These are phyloP conservation scores for Aphelocoma californica DNA, from an alignment of 2,797 vertebrate species.

Conservation along the genomic window DNA sequence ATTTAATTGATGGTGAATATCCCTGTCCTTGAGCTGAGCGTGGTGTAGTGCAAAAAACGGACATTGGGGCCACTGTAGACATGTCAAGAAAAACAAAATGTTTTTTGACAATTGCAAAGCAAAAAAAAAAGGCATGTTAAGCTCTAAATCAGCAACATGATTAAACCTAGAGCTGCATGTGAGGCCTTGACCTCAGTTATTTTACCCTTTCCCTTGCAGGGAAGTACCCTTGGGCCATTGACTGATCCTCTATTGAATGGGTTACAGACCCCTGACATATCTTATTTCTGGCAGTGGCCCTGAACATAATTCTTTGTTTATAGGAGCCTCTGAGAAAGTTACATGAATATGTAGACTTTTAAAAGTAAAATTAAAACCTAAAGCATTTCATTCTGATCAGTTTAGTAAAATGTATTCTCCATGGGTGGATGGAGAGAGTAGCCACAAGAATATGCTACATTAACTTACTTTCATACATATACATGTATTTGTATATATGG, in stretches of 20 bases:
- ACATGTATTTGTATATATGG: background rate
- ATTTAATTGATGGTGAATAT: fast-evolving
- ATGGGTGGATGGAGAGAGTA: slow-evolving; percentile 42
- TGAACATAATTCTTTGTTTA: slow-evolving; percentile 75
- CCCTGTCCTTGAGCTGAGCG: background rate
- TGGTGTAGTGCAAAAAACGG: background rate
- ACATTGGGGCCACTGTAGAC: background rate
- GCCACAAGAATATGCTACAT: slow-evolving; percentile 7
- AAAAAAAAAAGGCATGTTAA: background rate
- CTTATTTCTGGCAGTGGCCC: slow-evolving; percentile 69
- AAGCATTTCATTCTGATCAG: slow-evolving; percentile 57
- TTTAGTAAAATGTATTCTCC: slow-evolving; percentile 50
- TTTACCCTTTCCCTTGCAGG: slow-evolving; percentile 68
- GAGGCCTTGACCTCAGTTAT: slow-evolving; percentile 64
- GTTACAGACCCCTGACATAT: slow-evolving; percentile 72
- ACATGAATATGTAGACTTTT: slow-evolving; percentile 53
- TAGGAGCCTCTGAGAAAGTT: slow-evolving; percentile 49
- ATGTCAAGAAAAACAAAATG: slow-evolving; percentile 42
- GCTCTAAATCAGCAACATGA: slow-evolving; percentile 67
- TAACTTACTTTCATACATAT: slow-evolving; percentile 13
- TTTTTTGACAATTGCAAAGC: slow-evolving; percentile 36
- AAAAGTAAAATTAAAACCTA: slow-evolving; percentile 51
- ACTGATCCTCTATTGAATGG: slow-evolving; percentile 57
- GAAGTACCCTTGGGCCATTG: slow-evolving; percentile 72
- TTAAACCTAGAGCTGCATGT: slow-evolving; percentile 48